phyloP scores from a whole-genome alignment of 2,797 vertebrate genomes.

The Tympanoctomys barrerae region DNA sequence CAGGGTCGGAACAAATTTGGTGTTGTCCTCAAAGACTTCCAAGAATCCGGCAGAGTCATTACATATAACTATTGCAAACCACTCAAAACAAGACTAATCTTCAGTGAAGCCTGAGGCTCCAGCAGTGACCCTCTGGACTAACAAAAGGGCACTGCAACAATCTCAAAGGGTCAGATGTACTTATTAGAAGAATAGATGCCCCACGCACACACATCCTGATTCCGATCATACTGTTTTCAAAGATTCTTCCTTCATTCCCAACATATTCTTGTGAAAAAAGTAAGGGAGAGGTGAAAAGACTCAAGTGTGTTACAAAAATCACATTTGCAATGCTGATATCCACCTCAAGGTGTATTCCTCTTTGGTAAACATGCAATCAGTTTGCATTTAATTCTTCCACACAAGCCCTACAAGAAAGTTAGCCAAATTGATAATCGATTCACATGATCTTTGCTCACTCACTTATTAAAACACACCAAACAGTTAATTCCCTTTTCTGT shows the following conservation, averaged over 20 bases:
- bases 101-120: not conserved
- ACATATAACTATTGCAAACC: slow-evolving; percentile 34
- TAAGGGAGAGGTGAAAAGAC: slow-evolving; percentile 34
- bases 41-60: slow-evolving; percentile 55
- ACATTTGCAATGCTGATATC: slow-evolving; percentile 71
- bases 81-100: slow-evolving; percentile 44
- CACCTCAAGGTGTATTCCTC: slow-evolving; percentile 74
- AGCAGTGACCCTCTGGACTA: not conserved
- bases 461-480: slow-evolving; percentile 84
- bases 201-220: not conserved
- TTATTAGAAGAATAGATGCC: not conserved
- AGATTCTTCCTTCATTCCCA: slow-evolving; percentile 58
- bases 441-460: slow-evolving; percentile 83
- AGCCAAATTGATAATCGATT: slow-evolving; percentile 83
- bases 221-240: slow-evolving; percentile 32
- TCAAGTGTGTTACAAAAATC: slow-evolving; percentile 69
- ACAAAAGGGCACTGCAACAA: not conserved
- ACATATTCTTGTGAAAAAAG: slow-evolving; percentile 42
- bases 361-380: slow-evolving; percentile 80
- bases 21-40: not conserved
- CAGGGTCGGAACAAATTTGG: not conserved
- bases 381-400: slow-evolving; percentile 83
- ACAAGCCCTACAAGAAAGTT: slow-evolving; percentile 74
- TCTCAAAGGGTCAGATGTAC: slow-evolving; percentile 14
- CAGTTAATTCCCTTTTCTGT: slow-evolving; percentile 83